Evolutionary conservation across 2,888 invertebrate species (phyloP), one percentile per base, ranked within the genome.

Genomic region (Apoderus coryli): DNA sequence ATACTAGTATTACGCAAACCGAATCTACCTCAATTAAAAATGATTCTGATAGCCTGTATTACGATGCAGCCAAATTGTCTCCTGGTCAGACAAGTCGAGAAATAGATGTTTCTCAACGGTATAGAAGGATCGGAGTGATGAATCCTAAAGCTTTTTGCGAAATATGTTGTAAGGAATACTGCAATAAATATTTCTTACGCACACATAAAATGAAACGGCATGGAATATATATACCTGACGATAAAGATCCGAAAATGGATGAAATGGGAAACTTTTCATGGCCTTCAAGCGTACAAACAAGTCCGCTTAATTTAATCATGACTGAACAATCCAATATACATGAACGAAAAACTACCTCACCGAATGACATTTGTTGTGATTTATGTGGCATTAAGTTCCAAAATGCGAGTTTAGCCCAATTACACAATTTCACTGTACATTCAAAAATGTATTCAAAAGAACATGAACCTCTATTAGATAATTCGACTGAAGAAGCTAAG

Each of bases 171-270:
- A 86, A 88, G 53, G 88, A 89, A 55, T 89, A 89, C 53, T 86
- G 84, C 55, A 90, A 88, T 54, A 88, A 88, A 56, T 89, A 89
- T 53, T 90, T 90, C 52, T 64, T 95, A 24, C 69, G 85, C 31
- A 85, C 86, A 27, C 95, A 95, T 59, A 86, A 90, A 50, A 76
- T 84, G 61, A 84, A 89, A 54, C 72, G 84, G n/a, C 93, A 95
- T 56, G 90, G 90, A 1, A 76, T 90, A 16, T 68, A 66, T 38
- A 59, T 72, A 31, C 67, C 69, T 2, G 65, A 72, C 53, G 69
- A 78, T 44, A 62, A 61, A 32, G 57, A 57, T 30, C 39, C 40
- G 14, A 53, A 51, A 39, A 31, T 42, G 25, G 53, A 54, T 34
- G 59, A 60, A 55, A 56, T 64, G 54, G 45, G 44, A 7, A 48